A percentile compares a stretch with the other conserved stretches of the same genome.
Evolutionary conservation across 2,888 invertebrate genomes (phyloP).

Genomic region (Coenonympha arcania): DNA sequence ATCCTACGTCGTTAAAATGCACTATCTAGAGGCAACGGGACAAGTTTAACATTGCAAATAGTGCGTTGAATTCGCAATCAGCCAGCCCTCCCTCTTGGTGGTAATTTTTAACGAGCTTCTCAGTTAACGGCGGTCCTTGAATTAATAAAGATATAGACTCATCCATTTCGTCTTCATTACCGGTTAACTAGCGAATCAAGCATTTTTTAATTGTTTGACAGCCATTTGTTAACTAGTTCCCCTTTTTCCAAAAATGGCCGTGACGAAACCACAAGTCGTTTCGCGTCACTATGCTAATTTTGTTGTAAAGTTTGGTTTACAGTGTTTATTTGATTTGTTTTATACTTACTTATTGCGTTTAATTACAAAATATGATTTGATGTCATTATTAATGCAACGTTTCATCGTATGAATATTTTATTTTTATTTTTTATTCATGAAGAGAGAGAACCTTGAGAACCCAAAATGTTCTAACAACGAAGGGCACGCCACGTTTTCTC

Average conservation of each 20-base stretch:
- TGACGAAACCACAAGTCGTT: not conserved
- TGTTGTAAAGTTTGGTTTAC: not conserved
- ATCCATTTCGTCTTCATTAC: conserved; percentile 35
- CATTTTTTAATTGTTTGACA: conserved; percentile 22
- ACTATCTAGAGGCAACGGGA: conserved; percentile 64
- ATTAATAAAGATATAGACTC: conserved; percentile 51
- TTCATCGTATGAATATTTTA: no score
- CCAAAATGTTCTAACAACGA: no score
- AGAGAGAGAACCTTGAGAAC: no score
- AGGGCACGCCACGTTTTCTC: no score
- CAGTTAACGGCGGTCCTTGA: conserved; percentile 58
- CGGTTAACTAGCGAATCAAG: conserved; percentile 31
- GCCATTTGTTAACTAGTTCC: conserved; percentile 16
- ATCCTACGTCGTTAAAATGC: conserved; percentile 75
- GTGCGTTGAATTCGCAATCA: conserved; percentile 61
- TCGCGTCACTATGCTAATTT: not conserved
- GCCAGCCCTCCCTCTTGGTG: conserved; percentile 47
- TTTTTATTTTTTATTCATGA: no score
- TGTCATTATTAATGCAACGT: no score
- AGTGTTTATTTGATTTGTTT: no score
- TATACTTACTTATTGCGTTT: no score
- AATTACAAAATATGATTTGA: no score
- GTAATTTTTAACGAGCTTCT: conserved; percentile 69
- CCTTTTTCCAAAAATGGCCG: conserved; percentile 8
- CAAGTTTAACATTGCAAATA: conserved; percentile 70